Evolutionary conservation across 2,113 vertebrate genomes (phyloP).

Genomic region (Todiramphus chloris): DNA sequence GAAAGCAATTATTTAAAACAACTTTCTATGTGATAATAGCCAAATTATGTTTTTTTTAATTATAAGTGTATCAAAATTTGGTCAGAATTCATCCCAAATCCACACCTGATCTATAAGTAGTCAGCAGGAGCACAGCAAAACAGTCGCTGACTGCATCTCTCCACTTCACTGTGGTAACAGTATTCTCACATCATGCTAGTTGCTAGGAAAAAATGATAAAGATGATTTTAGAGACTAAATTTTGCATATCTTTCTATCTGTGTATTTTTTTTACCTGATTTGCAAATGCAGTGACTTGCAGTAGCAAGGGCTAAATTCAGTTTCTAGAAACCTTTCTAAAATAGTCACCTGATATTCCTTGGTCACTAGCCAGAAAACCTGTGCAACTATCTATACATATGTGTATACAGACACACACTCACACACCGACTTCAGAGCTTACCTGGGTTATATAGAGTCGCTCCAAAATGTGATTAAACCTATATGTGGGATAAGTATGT

Average conservation of each 20-base stretch:
- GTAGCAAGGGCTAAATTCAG: not conserved
- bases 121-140: not conserved
- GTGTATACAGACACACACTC: rapidly evolving
- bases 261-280: not conserved
- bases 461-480: not conserved
- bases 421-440: not conserved
- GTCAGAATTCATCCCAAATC: not conserved
- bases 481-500: not conserved
- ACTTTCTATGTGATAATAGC: not conserved
- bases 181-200: not conserved
- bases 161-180: not conserved
- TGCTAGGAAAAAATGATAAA: not conserved
- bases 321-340: slow-evolving; percentile 8
- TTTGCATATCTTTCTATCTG: not conserved
- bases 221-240: not conserved
- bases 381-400: not conserved
- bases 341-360: not conserved
- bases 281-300: not conserved
- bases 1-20: not conserved
- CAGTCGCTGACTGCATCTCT: not conserved
- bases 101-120: not conserved
- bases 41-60: not conserved
- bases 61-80: not conserved
- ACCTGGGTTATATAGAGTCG: not conserved
- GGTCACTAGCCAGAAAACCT: not conserved